Evolutionary conservation across 2,888 invertebrate genomes (phyloP), one percentile per base, ranked within the genome.

Genomic region (Cataglyphis cursor): DNA sequence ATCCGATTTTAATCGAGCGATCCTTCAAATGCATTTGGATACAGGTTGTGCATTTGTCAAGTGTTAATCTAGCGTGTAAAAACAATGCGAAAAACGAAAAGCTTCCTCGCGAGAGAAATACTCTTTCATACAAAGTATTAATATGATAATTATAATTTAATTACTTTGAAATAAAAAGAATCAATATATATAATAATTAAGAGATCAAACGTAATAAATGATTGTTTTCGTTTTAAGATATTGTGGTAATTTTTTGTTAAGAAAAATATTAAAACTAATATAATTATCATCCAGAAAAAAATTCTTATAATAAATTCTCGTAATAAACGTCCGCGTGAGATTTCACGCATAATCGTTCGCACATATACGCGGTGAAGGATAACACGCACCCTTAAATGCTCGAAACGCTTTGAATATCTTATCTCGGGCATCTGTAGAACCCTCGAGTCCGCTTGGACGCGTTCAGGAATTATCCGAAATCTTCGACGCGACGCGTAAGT

Each of bases 361-460:
- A 65, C 65, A 70, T 38, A 28, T 54, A 84, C 83, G 64, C 70
- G 75, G 85, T 83, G 78, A 76, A 82, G 85, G 85, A 87, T 87
- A 90, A 85, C 89, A 86, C 89, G 85, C 85, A 91, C 93, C 93
- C 94, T 91, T 88, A 91, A 93, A 93, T 94, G 90, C 92, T 93
- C 90, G 92, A 93, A 93, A 93, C 92, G 93, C 92, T 93, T 93
- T 93, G 94, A 94, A 94, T 94, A 90, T 92, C 93, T 93, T 94
- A 94, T 94, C 94, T 91, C 90, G 91, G 93, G 91, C 90, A 94
- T 93, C 94, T 93, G 88, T 92, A 94, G 94, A 91, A 91, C 94
- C 93, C 94, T 95, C 90, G 91, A 93, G 91, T 93, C 87, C 94
- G 94, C 92, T 91, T 90, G 94, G 92, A 94, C 95, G 94, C 95